Conservation (phyloP, 2,113 vertebrate genomes). For the Triplophysa tibetana region DNA sequence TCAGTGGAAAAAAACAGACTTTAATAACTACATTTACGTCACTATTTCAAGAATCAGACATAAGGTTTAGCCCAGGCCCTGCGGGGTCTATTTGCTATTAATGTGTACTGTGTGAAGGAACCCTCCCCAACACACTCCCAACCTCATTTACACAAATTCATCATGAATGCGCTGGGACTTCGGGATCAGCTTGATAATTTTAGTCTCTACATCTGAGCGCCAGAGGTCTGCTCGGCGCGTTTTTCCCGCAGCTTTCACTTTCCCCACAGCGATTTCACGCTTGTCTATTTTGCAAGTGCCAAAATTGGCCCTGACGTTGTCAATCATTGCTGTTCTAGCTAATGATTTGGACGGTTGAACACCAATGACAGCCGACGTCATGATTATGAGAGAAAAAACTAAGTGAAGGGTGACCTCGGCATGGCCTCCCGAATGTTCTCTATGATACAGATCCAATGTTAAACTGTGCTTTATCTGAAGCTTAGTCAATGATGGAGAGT, state of each 20-base stretch:
- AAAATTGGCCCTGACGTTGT: constrained; percentile 44
- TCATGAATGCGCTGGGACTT: constrained; percentile 13
- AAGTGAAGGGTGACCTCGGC: not conserved
- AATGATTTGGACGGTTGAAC: constrained; percentile 15
- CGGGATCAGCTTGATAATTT: constrained; percentile 47
- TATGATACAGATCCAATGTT: not conserved
- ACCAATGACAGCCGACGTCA: constrained; percentile 8
- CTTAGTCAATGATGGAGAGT: too few relatives aligned
- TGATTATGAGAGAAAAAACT: not conserved
- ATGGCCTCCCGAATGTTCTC: not conserved
- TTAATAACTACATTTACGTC: constrained; percentile 6
- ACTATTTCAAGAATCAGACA: constrained; percentile 19
- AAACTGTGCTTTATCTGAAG: not conserved
- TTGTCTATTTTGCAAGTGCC: constrained; percentile 36
- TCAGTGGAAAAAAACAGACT: not conserved
- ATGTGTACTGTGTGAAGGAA: not conserved
- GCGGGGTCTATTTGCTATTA: not conserved
- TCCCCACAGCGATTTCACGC: constrained; percentile 53
- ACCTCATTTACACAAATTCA: not conserved
- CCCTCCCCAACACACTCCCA: not conserved
- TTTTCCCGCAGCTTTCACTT: constrained; percentile 15
- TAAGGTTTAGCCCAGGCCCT: not conserved
- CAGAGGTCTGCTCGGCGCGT: not conserved
- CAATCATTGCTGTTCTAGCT: constrained; percentile 32
- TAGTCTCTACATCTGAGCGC: not conserved